phyloP scores from a whole-genome alignment of 2,888 invertebrate genomes.

The Cerastoderma edule region DNA sequence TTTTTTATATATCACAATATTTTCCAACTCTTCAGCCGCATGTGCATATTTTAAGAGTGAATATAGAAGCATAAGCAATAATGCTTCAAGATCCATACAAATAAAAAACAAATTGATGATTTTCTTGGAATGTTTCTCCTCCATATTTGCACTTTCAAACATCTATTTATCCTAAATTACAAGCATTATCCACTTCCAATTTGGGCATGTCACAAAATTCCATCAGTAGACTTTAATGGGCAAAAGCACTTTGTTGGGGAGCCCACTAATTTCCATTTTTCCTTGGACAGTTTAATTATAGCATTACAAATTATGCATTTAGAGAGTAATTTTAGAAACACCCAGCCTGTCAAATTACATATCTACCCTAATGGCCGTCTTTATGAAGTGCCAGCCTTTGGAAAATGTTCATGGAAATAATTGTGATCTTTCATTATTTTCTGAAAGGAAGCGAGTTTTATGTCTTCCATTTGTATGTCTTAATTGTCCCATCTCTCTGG shows the following conservation, averaged over 20 bases:
- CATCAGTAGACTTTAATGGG: no score
- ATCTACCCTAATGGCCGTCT: conserved; percentile 23
- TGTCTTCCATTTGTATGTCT: conserved; percentile 22
- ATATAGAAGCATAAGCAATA: no score
- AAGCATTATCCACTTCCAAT: no score
- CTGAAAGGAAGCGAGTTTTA: conserved; percentile 14
- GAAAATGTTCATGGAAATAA: conserved; percentile 27
- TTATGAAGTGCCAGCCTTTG: conserved; percentile 15
- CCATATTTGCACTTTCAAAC: no score
- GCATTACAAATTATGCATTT: conserved; percentile 51
- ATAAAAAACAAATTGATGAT: no score
- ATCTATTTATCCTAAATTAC: no score
- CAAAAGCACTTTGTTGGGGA: conserved; percentile 11
- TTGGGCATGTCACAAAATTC: no score
- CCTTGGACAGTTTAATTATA: conserved; percentile 58
- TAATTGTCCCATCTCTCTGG: conserved; percentile 24
- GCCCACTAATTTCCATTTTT: conserved; percentile 45
- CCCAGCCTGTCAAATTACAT: conserved; percentile 35
- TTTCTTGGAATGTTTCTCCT: no score
- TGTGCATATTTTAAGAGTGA: no score
- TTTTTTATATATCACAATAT: no score
- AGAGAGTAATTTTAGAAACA: conserved; percentile 37
- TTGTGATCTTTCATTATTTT: conserved; percentile 27
- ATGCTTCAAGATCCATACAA: no score
- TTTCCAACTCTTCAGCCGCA: no score